Evolutionary conservation across 2,113 vertebrate genomes (phyloP).

Genomic region (Phalacrocorax carbo): DNA sequence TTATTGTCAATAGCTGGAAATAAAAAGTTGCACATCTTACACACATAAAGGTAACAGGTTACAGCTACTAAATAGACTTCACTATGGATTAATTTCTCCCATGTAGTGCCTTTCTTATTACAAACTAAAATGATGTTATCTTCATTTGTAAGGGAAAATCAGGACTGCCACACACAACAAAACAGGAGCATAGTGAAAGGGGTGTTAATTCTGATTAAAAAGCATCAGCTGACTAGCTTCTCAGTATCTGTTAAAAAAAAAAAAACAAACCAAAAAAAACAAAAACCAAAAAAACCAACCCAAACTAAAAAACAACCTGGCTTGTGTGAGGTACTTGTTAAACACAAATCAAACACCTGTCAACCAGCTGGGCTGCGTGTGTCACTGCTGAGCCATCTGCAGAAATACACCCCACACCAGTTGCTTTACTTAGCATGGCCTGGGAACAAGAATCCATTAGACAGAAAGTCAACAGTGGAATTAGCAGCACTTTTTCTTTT

Average conservation of each 20-base stretch:
- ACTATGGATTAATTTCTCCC: neutral
- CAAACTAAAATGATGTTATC: neutral
- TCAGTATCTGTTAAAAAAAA: neutral
- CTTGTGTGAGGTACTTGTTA: conserved; percentile 49
- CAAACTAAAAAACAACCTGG: neutral
- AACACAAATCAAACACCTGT: conserved; percentile 64
- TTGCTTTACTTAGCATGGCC: conserved; percentile 67
- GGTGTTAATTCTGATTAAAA: neutral
- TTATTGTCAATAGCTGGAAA: neutral
- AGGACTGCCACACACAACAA: neutral
- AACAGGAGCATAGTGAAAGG: neutral
- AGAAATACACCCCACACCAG: conserved; percentile 46
- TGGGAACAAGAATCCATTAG: conserved; percentile 74
- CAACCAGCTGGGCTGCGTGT: conserved; percentile 58
- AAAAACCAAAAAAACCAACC: too few relatives aligned
- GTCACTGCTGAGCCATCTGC: conserved; percentile 70
- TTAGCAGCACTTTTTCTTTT: conserved; percentile 67
- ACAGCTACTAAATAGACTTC: neutral
- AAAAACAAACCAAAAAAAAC: too few relatives aligned
- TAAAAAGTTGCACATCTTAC: neutral
- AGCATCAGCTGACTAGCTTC: conserved; percentile 6
- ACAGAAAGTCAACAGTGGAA: conserved; percentile 73
- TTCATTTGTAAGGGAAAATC: neutral
- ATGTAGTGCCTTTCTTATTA: neutral
- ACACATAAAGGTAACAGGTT: neutral